Evolutionary conservation across 2,888 invertebrate genomes (phyloP), one percentile per base, ranked within the genome.

Genomic region (Callyntrura sp.): DNA sequence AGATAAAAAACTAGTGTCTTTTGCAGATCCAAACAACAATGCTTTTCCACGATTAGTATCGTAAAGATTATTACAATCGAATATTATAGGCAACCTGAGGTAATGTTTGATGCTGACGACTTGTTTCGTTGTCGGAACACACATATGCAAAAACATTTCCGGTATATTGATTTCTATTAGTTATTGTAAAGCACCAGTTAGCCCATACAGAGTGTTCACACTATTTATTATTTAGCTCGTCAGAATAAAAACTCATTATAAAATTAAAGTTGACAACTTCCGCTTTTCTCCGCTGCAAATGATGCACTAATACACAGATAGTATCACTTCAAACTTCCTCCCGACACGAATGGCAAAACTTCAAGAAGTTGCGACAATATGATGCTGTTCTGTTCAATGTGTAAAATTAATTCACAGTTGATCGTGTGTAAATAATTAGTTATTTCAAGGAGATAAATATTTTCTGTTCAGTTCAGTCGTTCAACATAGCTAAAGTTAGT

Each of bases 11-110:
- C 28, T 79, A 79, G 62, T 81, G 81, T 81, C 81, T 81, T 81
- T 81, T 81, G 81, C 57, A 43, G 43, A 81, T 81, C 81, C 81
- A 23, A 43, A n/a, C 28, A 81, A 62, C 60, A 43, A 43, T 17
- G 8, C 43, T 28, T 28, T 25, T 79, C 57, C 78, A 12, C n/a
- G 25, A 43, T 2, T 35, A 35, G 17, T 20, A 17, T 76, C 28
- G 25, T 48, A 76, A 76, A 12, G 35, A 79, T 68, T 35, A 68
- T 45, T 70, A 43, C 43, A 70, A 70, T 23, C 20, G 35, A 87
- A 70, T 76, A 65, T 35, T 60, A 76, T 87, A 87, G 81, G 87
- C 87, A n/a, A n/a, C 79, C 87, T 87, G 87, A 87, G 87, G 87
- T 45, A 85, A 85, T 78, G 23, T 81, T 43, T 62, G 62, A 28